Evolutionary conservation across 1,140 invertebrate species (phyloP).

Genomic region (Drosophila lacertosa): DNA sequence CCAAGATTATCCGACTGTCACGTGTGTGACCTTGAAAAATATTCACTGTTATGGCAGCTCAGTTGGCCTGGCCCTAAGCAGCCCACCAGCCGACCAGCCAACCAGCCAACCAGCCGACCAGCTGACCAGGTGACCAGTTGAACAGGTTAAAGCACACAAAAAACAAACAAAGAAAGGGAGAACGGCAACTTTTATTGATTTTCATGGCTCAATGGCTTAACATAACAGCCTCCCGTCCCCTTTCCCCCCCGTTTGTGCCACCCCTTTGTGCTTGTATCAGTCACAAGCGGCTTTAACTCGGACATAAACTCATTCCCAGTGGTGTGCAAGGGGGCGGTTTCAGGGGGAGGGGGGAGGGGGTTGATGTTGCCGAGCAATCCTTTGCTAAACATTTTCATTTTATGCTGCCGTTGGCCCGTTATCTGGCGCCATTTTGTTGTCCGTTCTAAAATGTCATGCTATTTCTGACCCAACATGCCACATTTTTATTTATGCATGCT

Average conservation of each 20-base stretch:
- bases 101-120: neutral
- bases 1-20: too few relatives aligned
- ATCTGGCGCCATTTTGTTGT: slow-evolving; percentile 73
- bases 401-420: slow-evolving; percentile 47
- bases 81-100: neutral
- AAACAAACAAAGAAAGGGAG: too few relatives aligned
- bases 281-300: slow-evolving; percentile 15
- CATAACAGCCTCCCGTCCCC: slow-evolving; percentile 9
- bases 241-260: neutral
- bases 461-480: slow-evolving; percentile 80
- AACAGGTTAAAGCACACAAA: neutral
- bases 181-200: slow-evolving; percentile 64
- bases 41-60: too few relatives aligned
- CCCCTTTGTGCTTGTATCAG: neutral
- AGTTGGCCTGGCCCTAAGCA: neutral
- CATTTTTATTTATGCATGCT: slow-evolving; percentile 78
- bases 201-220: slow-evolving; percentile 70
- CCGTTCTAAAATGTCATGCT: slow-evolving; percentile 71
- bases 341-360: neutral
- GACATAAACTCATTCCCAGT: slow-evolving; percentile 7
- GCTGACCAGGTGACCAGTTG: slow-evolving; percentile 2
- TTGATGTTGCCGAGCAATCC: slow-evolving; percentile 31
- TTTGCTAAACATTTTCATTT: slow-evolving; percentile 75
- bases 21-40: too few relatives aligned
- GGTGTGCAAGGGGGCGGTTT: neutral